Base-by-base conservation (phyloP, 2,113 vertebrate species). In the Paraplagusia blochii region DNA sequence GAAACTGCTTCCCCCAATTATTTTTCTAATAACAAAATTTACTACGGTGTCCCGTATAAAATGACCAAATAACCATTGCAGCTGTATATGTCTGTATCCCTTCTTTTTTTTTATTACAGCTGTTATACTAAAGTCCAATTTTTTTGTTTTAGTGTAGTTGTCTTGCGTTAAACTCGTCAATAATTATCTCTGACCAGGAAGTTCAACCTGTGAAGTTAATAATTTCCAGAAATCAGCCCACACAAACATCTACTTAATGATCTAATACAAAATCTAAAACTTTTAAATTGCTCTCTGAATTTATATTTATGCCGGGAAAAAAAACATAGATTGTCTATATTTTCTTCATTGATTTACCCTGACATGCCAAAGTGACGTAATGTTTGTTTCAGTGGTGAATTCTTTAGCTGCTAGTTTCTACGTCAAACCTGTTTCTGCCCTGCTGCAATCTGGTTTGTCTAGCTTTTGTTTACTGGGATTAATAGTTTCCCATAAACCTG, bases 181-280 rank as follows among this genome's bases (percentile, higher is more conserved):
- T 87, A 13, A 83, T 85, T 80, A 43, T 12, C 38, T 56, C 8
- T 38, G n/a, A 75, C 17, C 58, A 80, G 78, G 80, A 84, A 81
- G 51, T 66, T 16, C 10, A 1, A 9, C 0, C 11, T 35, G 5
- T 8, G 48, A n/a, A 43, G 83, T 84, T 87, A 87, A 84, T 81
- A 1, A 77, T 87, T 85, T 11, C 17, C n/a, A 14, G 8, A 38
- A 53, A 47, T 18, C 13, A 52, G 22, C 22, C 16, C 9, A 0
- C 9, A 49, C 12, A 66, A 62, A 42, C 22, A 50, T 44, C 19
- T 35, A 12, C 29, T 35, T 13, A 29, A 29, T 29, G 22, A 29
- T 29, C 22, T 29, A 29, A 29, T 29, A n/a, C n/a, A n/a, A n/a
- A n/a, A n/a, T n/a, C 8, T 16, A 14, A 8, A 34, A 0, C n/a